Evolutionary conservation across 2,797 vertebrate species (phyloP).

Genomic region (Catamblyrhynchus diadema): DNA sequence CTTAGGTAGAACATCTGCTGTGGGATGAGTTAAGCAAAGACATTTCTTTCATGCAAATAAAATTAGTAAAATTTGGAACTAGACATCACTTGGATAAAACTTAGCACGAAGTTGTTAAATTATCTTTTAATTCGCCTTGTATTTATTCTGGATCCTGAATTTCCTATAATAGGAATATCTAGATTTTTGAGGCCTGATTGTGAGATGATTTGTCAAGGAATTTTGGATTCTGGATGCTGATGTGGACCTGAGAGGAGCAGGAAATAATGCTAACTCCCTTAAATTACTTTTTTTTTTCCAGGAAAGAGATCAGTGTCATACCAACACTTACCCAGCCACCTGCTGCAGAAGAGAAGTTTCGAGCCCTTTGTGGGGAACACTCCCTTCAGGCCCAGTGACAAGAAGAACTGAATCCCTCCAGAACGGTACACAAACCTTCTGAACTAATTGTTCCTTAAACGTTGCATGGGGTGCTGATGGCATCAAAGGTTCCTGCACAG

Average conservation of each 20-base stretch:
- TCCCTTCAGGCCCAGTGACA: constrained; percentile 83
- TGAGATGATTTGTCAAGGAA: neutral
- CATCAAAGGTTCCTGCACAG: neutral
- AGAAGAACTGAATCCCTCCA: constrained; percentile 78
- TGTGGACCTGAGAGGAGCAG: neutral
- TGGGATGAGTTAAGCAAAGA: neutral
- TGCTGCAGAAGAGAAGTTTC: constrained; percentile 82
- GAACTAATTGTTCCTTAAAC: neutral
- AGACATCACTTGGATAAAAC: neutral
- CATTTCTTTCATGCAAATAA: too few species aligned
- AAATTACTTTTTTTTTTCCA: constrained; percentile 42
- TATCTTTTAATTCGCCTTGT: neutral
- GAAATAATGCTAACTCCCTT: neutral
- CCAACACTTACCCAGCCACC: constrained; percentile 80
- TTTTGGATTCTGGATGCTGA: neutral
- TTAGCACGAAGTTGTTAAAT: neutral
- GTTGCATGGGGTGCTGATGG: neutral
- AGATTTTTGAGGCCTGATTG: neutral
- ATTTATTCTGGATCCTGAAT: neutral
- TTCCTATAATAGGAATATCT: neutral
- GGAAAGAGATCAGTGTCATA: constrained; percentile 85
- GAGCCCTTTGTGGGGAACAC: constrained; percentile 75
- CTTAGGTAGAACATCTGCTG: neutral
- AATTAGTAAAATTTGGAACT: too few species aligned
- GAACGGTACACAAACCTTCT: constrained; percentile 61